Evolutionary conservation across 2,888 invertebrate species (phyloP).

Genomic region (Sinopyrophorus schimmeli): DNA sequence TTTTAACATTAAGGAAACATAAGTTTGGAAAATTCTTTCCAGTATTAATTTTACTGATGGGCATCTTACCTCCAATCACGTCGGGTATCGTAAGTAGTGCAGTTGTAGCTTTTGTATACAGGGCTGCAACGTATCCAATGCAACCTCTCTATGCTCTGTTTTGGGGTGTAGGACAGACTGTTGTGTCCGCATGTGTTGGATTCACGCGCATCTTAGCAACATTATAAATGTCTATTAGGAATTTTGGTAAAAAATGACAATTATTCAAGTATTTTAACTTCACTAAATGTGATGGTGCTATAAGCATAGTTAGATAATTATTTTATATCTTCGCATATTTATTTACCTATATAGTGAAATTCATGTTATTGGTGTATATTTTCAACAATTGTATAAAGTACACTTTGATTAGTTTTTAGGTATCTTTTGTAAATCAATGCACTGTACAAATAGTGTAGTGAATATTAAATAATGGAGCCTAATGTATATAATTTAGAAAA

Average conservation of each 20-base stretch:
- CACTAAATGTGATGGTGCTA: constrained; percentile 54
- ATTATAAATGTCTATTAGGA: constrained; percentile 59
- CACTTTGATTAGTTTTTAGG: constrained; percentile 41
- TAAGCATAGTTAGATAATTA: constrained; percentile 40
- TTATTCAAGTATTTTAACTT: constrained; percentile 31
- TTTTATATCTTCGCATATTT: constrained; percentile 22
- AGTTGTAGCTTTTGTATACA: constrained; percentile 90
- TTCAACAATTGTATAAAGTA: constrained; percentile 38
- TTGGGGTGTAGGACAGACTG: constrained; percentile 94
- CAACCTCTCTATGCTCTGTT: constrained; percentile 88
- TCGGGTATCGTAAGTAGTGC: constrained; percentile 90
- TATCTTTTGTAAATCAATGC: constrained; percentile 50
- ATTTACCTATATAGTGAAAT: constrained; percentile 22
- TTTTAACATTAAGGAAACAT: constrained; percentile 89
- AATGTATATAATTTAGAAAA: constrained; percentile 1
- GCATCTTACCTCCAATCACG: constrained; percentile 84
- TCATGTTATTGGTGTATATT: constrained; percentile 38
- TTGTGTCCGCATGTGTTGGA: constrained; percentile 85
- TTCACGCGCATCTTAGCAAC: constrained; percentile 93
- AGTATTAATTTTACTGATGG: constrained; percentile 84
- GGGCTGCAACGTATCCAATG: constrained; percentile 87
- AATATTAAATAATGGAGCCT: constrained; percentile 26
- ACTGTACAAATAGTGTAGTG: constrained; percentile 36
- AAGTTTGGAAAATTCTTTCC: constrained; percentile 95
- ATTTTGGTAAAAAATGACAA: constrained; percentile 13